Evolutionary conservation across 2,113 vertebrate species (phyloP), one percentile per base, ranked within the genome.

Genomic region (Mastomys natalensis): DNA sequence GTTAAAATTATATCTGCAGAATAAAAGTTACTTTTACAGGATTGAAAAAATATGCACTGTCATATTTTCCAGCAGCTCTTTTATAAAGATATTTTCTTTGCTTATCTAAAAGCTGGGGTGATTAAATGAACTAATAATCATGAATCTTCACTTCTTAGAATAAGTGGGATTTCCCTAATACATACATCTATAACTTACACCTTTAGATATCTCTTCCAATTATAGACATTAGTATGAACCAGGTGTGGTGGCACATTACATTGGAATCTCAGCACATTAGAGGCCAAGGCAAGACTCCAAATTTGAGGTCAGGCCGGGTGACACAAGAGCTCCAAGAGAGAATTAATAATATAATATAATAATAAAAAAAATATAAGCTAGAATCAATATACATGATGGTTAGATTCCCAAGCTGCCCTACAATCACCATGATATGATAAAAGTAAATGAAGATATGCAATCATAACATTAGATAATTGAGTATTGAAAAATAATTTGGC

Each of bases 31-130:
- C 66, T 34, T 68, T 68, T 68, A 16, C 31, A 34, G 13, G 73
- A 7, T 68, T 12, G 58, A 19, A 70, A 93, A 88, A 88, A 11
- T 7, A 37, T 82, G 78, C 26, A 74, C 87, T 43, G 15, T 68
- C n/a, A 43, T 55, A 60, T 58, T 92, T 96, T 72, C 48, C 21
- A 40, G 22, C 7, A 84, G 48, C 7, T 43, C 6, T 88, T 94
- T 96, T 92, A 81, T 68, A 91, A 85, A 43, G 70, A 16, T 60
- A 11, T 73, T 77, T 95, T 88, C n/a, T 76, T 94, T 97, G 19
- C 17, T 43, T 43, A 45, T 70, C 37, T 74, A 48, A 70, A 16
- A 60, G 34, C 6, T 70, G 11, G 12, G 21, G 22, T 58, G 13
- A 73, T 78, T 91, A 60, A 70, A 72, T 87, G 5, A 24, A 45